Conservation (phyloP, 2,797 vertebrate genomes). For the Linurgus olivaceus region DNA sequence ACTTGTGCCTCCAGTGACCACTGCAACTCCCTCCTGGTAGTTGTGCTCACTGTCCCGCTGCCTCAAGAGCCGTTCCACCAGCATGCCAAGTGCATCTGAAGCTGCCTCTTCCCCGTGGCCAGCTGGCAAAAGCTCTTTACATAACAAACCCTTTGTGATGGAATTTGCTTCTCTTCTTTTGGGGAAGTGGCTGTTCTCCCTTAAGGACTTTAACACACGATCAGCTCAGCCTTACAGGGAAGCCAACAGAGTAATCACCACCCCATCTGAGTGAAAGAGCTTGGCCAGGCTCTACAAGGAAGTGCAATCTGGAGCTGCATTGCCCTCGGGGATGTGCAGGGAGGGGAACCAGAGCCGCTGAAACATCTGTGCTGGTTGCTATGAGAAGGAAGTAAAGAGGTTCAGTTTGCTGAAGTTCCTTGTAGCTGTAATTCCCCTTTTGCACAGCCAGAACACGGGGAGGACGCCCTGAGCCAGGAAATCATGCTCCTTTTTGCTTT, state of each 20-base stretch:
- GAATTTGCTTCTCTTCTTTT: not conserved
- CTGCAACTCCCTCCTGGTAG: not conserved
- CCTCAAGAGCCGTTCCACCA: not conserved
- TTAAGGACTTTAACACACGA: not conserved
- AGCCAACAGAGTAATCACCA: not conserved
- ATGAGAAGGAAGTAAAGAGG: not conserved
- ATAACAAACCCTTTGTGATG: not conserved
- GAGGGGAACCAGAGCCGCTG: not conserved
- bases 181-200: not conserved
- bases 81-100: not conserved
- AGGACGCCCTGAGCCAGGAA: not conserved
- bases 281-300: not conserved
- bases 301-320: not conserved
- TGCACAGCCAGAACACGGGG: fast-evolving
- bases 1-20: not conserved
- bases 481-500: fast-evolving
- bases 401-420: not conserved
- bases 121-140: not conserved
- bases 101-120: not conserved
- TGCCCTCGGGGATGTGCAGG: not conserved
- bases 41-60: not conserved
- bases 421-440: not conserved
- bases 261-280: not conserved
- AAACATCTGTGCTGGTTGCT: not conserved
- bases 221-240: not conserved